These are phyloP conservation scores for Palythoa grandis DNA, from an alignment of 92 coral and sea anemone genomes.

Conservation along the genomic window DNA sequence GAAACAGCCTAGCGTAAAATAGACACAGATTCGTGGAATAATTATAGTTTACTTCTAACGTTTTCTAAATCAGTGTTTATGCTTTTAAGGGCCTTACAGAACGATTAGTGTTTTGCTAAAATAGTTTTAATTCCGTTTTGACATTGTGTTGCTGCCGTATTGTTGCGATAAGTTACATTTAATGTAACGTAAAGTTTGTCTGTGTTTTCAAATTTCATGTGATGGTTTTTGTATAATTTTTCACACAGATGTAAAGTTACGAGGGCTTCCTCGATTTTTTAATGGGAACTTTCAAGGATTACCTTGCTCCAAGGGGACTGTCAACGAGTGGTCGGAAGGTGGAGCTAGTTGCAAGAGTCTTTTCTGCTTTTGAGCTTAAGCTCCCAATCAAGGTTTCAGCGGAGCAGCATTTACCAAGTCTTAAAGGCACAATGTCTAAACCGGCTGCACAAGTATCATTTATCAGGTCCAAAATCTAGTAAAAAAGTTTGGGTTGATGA, in stretches of 20 bases:
- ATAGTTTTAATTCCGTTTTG: too few relatives aligned
- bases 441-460: not conserved
- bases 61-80: too few relatives aligned
- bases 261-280: slow-evolving; percentile 42
- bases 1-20: too few relatives aligned
- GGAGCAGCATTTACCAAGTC: slow-evolving; percentile 20
- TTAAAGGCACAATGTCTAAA: slow-evolving; percentile 34
- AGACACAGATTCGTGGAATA: too few relatives aligned
- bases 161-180: too few relatives aligned
- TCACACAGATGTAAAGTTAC: slow-evolving; percentile 37
- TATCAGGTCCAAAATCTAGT: not conserved
- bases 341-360: slow-evolving; percentile 41
- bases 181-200: too few relatives aligned
- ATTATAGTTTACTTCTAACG: too few relatives aligned
- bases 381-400: slow-evolving; percentile 48
- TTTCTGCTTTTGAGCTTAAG: slow-evolving; percentile 42
- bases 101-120: too few relatives aligned
- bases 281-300: slow-evolving; percentile 51
- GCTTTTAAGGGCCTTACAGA: too few relatives aligned
- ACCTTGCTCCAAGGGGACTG: slow-evolving; percentile 43
- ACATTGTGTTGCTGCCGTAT: too few relatives aligned
- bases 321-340: slow-evolving; percentile 41
- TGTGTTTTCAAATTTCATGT: too few relatives aligned
- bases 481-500: not conserved
- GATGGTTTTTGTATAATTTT: too few relatives aligned